These are phyloP conservation scores for Therioaphis trifolii DNA, from an alignment of 2,888 invertebrate genomes.

Conservation along the genomic window DNA sequence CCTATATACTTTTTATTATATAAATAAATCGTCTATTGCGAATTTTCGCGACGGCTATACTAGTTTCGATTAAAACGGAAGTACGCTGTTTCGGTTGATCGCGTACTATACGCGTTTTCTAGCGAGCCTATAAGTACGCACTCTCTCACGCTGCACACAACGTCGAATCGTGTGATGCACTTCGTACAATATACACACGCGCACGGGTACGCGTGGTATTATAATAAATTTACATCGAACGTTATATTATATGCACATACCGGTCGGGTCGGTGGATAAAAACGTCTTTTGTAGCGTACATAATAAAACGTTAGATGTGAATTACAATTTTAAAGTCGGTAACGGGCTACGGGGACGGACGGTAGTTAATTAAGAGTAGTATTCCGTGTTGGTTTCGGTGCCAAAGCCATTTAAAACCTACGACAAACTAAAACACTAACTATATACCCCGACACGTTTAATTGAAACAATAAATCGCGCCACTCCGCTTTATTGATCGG, in stretches of 20 bases:
- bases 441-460: slow-evolving; percentile 53
- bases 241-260: slow-evolving; percentile 4
- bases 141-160: too few relatives aligned
- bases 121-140: too few relatives aligned
- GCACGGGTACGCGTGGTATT: background rate
- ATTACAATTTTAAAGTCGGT: slow-evolving; percentile 47
- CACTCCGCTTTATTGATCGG: slow-evolving; percentile 49
- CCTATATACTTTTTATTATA: too few relatives aligned
- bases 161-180: background rate
- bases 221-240: background rate
- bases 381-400: slow-evolving; percentile 52
- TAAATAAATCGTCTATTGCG: too few relatives aligned
- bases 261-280: slow-evolving; percentile 38
- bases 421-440: slow-evolving; percentile 60
- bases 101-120: too few relatives aligned
- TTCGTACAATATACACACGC: too few relatives aligned
- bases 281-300: background rate
- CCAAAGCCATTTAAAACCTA: slow-evolving; percentile 61
- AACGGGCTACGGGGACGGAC: background rate
- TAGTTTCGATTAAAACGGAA: too few relatives aligned
- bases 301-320: slow-evolving; percentile 18
- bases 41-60: too few relatives aligned
- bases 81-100: too few relatives aligned
- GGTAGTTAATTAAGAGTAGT: slow-evolving; percentile 60
- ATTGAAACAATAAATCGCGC: slow-evolving; percentile 61